These are phyloP conservation scores for Cariama cristata DNA, from an alignment of 2,113 vertebrate species.

Conservation along the genomic window DNA sequence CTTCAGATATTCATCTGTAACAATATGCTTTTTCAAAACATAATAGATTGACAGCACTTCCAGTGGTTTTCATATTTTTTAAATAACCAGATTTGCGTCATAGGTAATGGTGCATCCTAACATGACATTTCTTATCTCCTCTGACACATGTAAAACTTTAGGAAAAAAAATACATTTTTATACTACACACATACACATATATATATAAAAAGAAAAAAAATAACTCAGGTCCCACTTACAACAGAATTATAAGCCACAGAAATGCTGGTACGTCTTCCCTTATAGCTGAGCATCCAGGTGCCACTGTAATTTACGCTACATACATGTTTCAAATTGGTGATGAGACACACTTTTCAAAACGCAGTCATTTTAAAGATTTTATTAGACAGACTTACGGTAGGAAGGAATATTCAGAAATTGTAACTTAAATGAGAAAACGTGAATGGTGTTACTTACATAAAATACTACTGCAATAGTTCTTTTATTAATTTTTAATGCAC, in stretches of 20 bases:
- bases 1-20: background rate
- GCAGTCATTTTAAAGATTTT: constrained; percentile 66
- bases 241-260: constrained; percentile 48
- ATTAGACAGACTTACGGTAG: constrained; percentile 72
- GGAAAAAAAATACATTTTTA: background rate
- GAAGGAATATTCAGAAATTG: constrained; percentile 76
- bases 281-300: constrained; percentile 25
- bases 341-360: constrained; percentile 67
- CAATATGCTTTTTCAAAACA: background rate
- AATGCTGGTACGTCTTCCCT: constrained; percentile 13
- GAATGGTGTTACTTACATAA: constrained; percentile 81
- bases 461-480: constrained; percentile 83
- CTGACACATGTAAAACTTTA: background rate
- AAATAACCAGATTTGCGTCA: background rate
- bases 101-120: background rate
- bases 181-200: background rate
- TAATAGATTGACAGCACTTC: background rate
- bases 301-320: constrained; percentile 31
- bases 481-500: constrained; percentile 85
- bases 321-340: constrained; percentile 53
- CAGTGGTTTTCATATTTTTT: background rate
- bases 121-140: background rate
- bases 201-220: background rate
- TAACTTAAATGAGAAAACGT: constrained; percentile 78
- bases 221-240: background rate